Base-by-base conservation (phyloP, 2,113 vertebrate species). In the Sula dactylatra region DNA sequence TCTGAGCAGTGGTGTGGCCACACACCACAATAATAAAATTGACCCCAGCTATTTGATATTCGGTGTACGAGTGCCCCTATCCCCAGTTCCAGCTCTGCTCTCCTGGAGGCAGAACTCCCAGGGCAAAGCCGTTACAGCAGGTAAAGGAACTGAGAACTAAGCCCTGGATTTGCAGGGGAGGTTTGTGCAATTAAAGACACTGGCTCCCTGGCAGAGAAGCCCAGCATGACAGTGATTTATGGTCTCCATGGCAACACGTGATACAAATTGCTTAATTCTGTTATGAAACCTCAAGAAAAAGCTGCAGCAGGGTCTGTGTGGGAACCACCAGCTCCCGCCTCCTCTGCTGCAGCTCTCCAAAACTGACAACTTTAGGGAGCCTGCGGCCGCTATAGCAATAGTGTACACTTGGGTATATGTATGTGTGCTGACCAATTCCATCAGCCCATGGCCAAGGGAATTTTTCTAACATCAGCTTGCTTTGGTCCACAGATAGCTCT, bases 231-330 rank as follows among this genome's bases (percentile, higher is more conserved):
- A 97, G 84, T 97, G 91, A 97, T 96, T 96, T 97, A 95, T 12
- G 0, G 95, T 97, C 78, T 95, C 98, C 94, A 97, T 94, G 82
- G 97, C 87, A 98, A 98, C 97, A 65, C 8, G n/a, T 3, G 67
- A 95, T 87, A 97, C 69, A 97, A 97, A 97, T 97, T 94, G 86
- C 90, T 96, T 97, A 96, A 97, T 97, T 97, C 87, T 94, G 92
- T 97, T 97, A 97, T 72, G 91, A 96, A 97, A 96, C 77, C 91
- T 77, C 66, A 58, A 93, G 87, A 79, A 92, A 95, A 90, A 95
- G 86, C 86, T 91, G 72, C 69, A 91, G 59, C 82, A 87, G 52
- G 64, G 67, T 79, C 86, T 95, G 59, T 11, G 66, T 91, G 69
- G 85, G 93, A 90, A 65, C 71, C 31, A 45, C 54, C 54, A 89